Evolutionary conservation across 2,888 invertebrate species (phyloP).

Genomic region (Drosophila suboccidentalis): DNA sequence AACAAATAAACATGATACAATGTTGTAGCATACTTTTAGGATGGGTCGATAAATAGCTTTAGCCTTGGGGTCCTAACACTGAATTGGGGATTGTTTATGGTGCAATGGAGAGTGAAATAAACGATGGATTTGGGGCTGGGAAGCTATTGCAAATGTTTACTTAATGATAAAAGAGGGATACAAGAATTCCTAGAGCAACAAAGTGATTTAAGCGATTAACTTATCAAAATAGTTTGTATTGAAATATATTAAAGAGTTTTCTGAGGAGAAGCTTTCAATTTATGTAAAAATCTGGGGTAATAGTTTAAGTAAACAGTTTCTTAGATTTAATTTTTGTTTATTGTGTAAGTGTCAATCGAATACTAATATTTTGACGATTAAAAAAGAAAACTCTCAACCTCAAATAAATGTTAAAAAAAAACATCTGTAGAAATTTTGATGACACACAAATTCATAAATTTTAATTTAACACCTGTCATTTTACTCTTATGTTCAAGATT

Average conservation of each 20-base stretch:
- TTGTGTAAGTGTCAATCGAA: no score
- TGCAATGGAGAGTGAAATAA: background rate
- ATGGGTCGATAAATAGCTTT: slow-evolving; percentile 1
- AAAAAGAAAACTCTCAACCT: no score
- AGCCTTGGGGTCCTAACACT: background rate
- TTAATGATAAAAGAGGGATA: background rate
- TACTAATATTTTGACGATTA: no score
- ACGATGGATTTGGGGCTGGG: background rate
- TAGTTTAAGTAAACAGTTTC: no score
- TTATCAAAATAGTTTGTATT: no score
- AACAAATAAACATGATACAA: background rate
- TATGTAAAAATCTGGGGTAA: no score
- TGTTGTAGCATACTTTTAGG: slow-evolving; percentile 64
- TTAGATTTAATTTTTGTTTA: no score
- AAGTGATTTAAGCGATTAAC: background rate
- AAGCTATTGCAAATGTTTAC: background rate
- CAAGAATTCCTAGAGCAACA: background rate
- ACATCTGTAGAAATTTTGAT: background rate
- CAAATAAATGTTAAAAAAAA: no score
- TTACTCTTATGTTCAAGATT: background rate
- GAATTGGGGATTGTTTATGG: background rate
- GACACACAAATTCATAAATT: background rate
- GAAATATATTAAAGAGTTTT: background rate
- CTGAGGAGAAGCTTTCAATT: no score
- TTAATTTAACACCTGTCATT: no score